Base-by-base conservation (phyloP, 2,888 invertebrate species). In the Noctuana brunneofusca region DNA sequence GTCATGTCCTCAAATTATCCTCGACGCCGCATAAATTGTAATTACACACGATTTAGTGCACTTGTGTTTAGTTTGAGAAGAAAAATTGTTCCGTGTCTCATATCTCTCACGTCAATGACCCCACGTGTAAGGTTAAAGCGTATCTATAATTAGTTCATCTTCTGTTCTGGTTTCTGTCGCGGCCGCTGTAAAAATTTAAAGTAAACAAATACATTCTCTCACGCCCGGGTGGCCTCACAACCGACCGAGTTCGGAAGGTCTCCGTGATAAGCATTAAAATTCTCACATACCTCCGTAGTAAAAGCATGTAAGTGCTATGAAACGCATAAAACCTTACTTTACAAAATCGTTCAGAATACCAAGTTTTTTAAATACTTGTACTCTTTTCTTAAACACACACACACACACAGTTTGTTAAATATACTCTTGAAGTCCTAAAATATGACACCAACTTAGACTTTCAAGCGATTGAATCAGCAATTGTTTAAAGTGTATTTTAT, bases 141-240 rank as follows among this genome's bases (percentile, higher is more conserved):
- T 68, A 68, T 82, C 88, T 89, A 91, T 84, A 84, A 86, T 87
- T 89, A 90, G 83, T 75, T 63, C 64, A 67, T 71, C 83, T 82
- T 86, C 84, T 81, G 87, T 79, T 89, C 89, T 90, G 89, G 89
- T 88, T 89, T 84, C 75, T 89, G 89, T 89, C 89, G 89, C 76
- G 89, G 87, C 85, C 76, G 89, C 86, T 87, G 88, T 89, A 89
- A 89, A 89, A 89, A 89, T 84, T n/a, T 88, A 80, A 88, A 68
- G 84, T 89, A 89, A 89, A 89, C 89, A 89, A 87, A 86, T 79
- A 86, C 46, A 30, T 74, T 76, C 81, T 87, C 86, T 80, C 86
- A 86, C 87, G 83, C 84, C 74, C 80, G 89, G 89, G 89, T 89
- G 89, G 89, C 74, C 89, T 80, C 71, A 74, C 72, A 80, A 66